Evolutionary conservation across 2,113 vertebrate genomes (phyloP).

Genomic region (Phalacrocorax carbo): DNA sequence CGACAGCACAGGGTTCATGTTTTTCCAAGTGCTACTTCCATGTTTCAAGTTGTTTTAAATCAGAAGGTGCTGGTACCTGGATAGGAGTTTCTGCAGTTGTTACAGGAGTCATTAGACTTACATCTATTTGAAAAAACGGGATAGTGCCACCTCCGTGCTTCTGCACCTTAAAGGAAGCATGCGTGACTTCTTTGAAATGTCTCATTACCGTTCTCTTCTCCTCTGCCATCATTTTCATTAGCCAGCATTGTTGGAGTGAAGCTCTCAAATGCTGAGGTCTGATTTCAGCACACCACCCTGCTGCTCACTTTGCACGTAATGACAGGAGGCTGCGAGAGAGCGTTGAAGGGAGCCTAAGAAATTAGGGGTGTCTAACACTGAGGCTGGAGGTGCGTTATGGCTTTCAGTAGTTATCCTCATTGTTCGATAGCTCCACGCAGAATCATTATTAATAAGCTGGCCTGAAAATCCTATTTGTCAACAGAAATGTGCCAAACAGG

Average conservation of each 20-base stretch:
- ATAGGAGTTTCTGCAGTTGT: not conserved
- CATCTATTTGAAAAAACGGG: not conserved
- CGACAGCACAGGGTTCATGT: not conserved
- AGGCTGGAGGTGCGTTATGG: accelerated
- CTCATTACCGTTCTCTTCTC: constrained; percentile 12
- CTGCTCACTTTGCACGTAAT: not conserved
- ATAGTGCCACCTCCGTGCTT: not conserved
- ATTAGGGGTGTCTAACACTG: accelerated
- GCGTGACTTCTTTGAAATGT: not conserved
- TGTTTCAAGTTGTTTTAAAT: not conserved
- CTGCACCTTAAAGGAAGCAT: not conserved
- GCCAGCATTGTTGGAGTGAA: constrained; percentile 32
- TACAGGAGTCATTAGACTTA: not conserved
- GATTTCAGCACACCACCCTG: not conserved
- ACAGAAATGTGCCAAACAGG: not conserved
- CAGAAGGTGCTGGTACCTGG: not conserved
- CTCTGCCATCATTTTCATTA: constrained; percentile 20
- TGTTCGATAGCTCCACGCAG: not conserved
- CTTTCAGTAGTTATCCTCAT: not conserved
- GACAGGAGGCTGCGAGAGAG: not conserved
- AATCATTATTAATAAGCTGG: not conserved
- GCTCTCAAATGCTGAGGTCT: not conserved
- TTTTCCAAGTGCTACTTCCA: not conserved
- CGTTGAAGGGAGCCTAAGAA: accelerated
- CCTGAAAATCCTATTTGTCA: not conserved